Evolutionary conservation across 1,140 invertebrate species (phyloP).

Genomic region (Philaenus spumarius): DNA sequence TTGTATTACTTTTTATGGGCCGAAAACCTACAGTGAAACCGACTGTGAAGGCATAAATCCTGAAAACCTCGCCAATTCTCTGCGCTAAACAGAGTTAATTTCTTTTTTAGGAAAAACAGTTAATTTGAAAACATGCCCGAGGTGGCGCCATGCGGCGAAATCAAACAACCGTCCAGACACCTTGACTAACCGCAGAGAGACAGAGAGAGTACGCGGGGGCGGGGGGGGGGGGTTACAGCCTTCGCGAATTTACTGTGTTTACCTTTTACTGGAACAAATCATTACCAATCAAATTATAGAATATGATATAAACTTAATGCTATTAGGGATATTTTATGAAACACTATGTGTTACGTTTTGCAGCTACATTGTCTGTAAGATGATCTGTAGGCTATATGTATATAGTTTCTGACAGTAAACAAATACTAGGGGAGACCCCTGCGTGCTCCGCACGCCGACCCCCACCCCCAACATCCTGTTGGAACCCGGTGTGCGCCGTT

Average conservation of each 20-base stretch:
- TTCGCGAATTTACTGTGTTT: not conserved
- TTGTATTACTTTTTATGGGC: slow-evolving; percentile 16
- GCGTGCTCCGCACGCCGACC: too few species aligned
- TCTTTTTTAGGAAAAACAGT: slow-evolving; percentile 18
- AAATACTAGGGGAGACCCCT: too few species aligned
- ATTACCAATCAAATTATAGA: too few species aligned
- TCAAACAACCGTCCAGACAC: slow-evolving; percentile 3
- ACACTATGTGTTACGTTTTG: too few species aligned
- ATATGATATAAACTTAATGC: too few species aligned
- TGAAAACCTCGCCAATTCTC: not conserved
- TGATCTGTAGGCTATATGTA: too few species aligned
- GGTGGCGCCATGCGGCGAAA: slow-evolving; percentile 4
- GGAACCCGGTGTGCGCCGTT: too few species aligned
- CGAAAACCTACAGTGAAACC: slow-evolving; percentile 11
- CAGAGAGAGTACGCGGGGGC: not conserved
- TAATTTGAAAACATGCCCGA: slow-evolving; percentile 7
- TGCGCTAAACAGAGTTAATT: slow-evolving; percentile 3
- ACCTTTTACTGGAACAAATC: too few species aligned
- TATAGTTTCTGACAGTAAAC: too few species aligned
- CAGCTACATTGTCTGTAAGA: too few species aligned
- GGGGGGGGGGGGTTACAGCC: not conserved
- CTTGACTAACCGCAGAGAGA: not conserved
- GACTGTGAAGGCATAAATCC: slow-evolving; percentile 6
- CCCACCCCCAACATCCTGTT: too few species aligned
- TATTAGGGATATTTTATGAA: too few species aligned